Evolutionary conservation across 1,140 invertebrate genomes (phyloP).

Genomic region (Philotrypesis tridentata): DNA sequence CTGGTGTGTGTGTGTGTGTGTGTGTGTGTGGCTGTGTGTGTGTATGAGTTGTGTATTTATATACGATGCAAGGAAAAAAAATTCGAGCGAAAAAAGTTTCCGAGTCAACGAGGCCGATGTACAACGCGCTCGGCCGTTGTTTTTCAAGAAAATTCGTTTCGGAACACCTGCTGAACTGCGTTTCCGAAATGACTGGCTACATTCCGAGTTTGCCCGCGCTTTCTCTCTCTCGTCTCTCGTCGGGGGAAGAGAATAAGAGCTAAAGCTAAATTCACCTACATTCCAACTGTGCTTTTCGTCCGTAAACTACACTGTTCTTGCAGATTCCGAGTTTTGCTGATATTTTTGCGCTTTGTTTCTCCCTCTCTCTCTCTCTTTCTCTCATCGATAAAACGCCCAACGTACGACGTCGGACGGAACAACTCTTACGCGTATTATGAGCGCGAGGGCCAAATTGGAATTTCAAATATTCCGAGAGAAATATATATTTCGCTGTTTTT

Average conservation of each 20-base stretch:
- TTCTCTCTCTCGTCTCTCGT: too few relatives aligned
- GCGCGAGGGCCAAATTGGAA: neutral
- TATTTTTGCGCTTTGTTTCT: conserved; percentile 26
- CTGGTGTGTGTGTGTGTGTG: neutral
- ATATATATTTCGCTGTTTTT: neutral
- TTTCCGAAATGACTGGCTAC: conserved; percentile 35
- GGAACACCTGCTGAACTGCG: conserved; percentile 23
- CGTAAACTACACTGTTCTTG: conserved; percentile 20
- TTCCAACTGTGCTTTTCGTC: neutral
- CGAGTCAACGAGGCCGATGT: neutral
- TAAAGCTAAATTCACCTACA: conserved; percentile 38
- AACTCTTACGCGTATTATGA: neutral
- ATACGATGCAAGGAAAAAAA: neutral
- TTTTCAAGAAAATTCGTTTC: conserved; percentile 26
- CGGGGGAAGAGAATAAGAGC: conserved; percentile 5
- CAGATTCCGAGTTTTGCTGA: conserved; percentile 21
- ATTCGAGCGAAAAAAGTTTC: neutral
- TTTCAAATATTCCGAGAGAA: neutral
- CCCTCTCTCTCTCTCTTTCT: neutral
- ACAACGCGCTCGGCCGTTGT: too few relatives aligned
- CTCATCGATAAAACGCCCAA: conserved; percentile 17
- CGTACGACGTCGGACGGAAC: neutral
- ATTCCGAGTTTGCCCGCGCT: conserved; percentile 21
- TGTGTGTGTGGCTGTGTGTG: neutral
- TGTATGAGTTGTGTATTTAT: neutral